Conservation (phyloP, 2,113 vertebrate genomes). For the Spea multiplicata region DNA sequence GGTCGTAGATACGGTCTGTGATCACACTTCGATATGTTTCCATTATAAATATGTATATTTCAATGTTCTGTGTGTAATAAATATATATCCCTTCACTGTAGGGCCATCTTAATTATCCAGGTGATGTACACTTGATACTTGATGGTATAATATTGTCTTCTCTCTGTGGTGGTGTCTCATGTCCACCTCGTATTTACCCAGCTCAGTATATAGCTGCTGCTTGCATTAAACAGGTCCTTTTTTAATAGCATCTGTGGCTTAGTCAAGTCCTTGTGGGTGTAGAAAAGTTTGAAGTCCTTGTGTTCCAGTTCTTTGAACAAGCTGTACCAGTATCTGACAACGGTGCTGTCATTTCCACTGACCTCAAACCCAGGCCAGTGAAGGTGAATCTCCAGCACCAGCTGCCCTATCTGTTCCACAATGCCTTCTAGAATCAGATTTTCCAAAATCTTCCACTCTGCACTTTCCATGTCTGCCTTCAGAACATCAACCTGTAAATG, state of each 20-base stretch:
- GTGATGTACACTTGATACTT: no score
- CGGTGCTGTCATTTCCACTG: slow-evolving; percentile 79
- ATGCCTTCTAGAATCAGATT: slow-evolving; percentile 88
- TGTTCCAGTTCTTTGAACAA: slow-evolving; percentile 85
- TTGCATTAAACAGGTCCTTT: slow-evolving; percentile 81
- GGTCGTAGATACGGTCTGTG: no score
- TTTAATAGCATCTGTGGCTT: slow-evolving; percentile 86
- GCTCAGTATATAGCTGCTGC: slow-evolving; percentile 84
- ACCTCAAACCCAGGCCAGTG: slow-evolving; percentile 97
- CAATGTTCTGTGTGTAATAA: no score
- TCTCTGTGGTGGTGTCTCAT: slow-evolving; percentile 48
- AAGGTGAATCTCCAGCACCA: slow-evolving; percentile 86
- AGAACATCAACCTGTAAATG: slow-evolving; percentile 83
- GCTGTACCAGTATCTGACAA: slow-evolving; percentile 94
- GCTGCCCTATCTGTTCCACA: slow-evolving; percentile 83
- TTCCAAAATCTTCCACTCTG: slow-evolving; percentile 96
- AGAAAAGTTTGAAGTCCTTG: slow-evolving; percentile 84
- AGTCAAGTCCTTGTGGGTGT: slow-evolving; percentile 73
- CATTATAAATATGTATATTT: no score
- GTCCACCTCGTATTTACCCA: slow-evolving; percentile 89
- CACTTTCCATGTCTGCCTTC: slow-evolving; percentile 91
- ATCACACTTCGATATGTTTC: no score
- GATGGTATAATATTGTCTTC: no score
- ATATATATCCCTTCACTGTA: no score
- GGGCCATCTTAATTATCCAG: no score